Conservation (phyloP, 2,113 vertebrate genomes). For the Xiphophorus maculatus region DNA sequence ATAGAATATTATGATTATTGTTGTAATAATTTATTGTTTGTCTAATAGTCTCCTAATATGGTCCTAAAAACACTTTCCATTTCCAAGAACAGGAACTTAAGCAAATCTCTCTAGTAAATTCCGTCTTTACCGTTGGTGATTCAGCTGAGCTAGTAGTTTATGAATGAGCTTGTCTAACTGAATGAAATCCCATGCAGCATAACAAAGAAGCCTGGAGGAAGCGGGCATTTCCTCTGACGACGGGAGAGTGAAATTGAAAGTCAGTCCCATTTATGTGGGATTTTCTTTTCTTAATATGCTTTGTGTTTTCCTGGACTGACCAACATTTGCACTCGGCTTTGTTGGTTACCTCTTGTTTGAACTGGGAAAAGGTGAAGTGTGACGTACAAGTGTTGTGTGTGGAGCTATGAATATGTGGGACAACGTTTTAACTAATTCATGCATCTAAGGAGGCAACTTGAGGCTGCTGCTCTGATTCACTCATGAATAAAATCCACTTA, state of each 20-base stretch:
- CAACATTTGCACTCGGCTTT: not conserved
- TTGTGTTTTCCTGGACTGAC: not conserved
- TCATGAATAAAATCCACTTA: not conserved
- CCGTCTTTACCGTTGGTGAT: conserved; percentile 2
- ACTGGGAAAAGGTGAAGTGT: not conserved
- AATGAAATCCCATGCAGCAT: not conserved
- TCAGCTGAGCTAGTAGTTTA: not conserved
- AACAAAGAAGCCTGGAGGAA: not conserved
- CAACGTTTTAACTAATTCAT: no score
- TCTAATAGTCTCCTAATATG: no score
- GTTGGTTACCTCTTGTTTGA: not conserved
- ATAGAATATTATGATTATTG: no score
- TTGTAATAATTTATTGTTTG: no score
- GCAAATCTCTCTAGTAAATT: not conserved
- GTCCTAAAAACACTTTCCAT: not conserved
- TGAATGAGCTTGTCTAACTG: not conserved
- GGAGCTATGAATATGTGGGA: no score
- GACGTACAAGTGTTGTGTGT: not conserved
- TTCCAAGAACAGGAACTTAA: not conserved
- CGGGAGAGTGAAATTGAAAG: conserved; percentile 35
- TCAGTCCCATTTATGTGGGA: not conserved
- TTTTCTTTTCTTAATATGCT: conserved; percentile 5
- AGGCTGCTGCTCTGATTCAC: not conserved
- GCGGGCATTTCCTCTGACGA: conserved; percentile 7
- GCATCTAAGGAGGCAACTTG: no score